phyloP scores from a whole-genome alignment of 2,797 vertebrate genomes.

The Myiotriccus ornatus region DNA sequence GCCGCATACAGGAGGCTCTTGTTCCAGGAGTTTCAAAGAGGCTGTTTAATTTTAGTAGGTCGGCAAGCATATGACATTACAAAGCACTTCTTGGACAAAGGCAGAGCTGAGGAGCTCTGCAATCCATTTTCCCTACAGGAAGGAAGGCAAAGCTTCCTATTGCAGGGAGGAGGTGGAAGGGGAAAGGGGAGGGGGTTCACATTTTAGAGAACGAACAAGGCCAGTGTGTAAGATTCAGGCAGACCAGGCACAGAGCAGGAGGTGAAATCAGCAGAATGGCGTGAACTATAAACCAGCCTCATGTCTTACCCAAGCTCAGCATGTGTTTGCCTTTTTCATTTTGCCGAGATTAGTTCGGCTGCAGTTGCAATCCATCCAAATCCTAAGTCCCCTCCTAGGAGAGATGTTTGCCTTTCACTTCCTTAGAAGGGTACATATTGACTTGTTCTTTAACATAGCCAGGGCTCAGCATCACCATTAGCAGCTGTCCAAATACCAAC shows the following conservation, averaged over 20 bases:
- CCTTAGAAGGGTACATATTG: neutral
- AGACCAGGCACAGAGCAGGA: neutral
- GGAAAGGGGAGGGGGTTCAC: neutral
- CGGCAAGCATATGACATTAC: neutral
- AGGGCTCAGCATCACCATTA: neutral
- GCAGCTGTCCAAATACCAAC: neutral
- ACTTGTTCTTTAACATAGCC: neutral
- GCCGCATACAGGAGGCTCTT: conserved; percentile 3
- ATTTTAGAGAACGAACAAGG: neutral
- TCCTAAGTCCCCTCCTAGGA: neutral
- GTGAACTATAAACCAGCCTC: neutral
- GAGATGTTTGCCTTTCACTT: neutral
- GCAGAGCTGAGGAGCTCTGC: neutral
- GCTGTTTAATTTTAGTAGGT: neutral
- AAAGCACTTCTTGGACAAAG: conserved; percentile 13
- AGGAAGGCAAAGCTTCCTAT: conserved; percentile 42
- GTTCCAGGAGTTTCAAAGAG: conserved; percentile 8
- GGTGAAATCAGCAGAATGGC: neutral
- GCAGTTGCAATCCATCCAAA: neutral
- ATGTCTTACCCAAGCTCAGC: neutral
- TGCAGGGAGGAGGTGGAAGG: conserved; percentile 2
- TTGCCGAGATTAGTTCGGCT: neutral
- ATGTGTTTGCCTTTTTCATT: neutral
- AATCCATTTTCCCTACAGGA: conserved; percentile 13
- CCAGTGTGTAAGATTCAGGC: neutral